Conservation (phyloP, 1,140 invertebrate genomes). For the Sarcophaga peregrina region DNA sequence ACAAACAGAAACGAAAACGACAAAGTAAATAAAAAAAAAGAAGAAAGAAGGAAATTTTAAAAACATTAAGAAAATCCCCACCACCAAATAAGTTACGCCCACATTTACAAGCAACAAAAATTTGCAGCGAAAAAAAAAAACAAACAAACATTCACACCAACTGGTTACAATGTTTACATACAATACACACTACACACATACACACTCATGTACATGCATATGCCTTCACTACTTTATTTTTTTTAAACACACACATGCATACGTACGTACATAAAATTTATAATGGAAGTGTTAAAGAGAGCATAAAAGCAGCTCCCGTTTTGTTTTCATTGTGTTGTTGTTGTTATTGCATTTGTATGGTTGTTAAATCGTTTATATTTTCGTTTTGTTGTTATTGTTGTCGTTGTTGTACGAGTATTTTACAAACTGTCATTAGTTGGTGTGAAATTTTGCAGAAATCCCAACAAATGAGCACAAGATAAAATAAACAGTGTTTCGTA, state of each 20-base stretch:
- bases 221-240: too few species aligned
- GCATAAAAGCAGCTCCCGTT: constrained; percentile 14
- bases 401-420: background rate
- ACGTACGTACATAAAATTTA: background rate
- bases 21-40: too few species aligned
- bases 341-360: background rate
- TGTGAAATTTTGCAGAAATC: constrained; percentile 33
- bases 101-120: constrained; percentile 33
- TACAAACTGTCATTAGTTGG: constrained; percentile 29
- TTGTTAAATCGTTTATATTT: background rate
- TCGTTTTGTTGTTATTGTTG: background rate
- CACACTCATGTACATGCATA: too few species aligned
- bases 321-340: background rate
- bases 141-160: background rate
- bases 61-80: background rate
- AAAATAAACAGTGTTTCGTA: background rate
- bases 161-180: background rate
- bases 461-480: constrained; percentile 20
- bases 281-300: background rate
- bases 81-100: constrained; percentile 32
- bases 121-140: constrained; percentile 29
- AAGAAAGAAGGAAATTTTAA: too few species aligned
- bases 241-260: too few species aligned
- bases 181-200: too few species aligned
- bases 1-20: too few species aligned